Evolutionary conservation across 2,113 vertebrate species (phyloP).

Genomic region (Athene noctua): DNA sequence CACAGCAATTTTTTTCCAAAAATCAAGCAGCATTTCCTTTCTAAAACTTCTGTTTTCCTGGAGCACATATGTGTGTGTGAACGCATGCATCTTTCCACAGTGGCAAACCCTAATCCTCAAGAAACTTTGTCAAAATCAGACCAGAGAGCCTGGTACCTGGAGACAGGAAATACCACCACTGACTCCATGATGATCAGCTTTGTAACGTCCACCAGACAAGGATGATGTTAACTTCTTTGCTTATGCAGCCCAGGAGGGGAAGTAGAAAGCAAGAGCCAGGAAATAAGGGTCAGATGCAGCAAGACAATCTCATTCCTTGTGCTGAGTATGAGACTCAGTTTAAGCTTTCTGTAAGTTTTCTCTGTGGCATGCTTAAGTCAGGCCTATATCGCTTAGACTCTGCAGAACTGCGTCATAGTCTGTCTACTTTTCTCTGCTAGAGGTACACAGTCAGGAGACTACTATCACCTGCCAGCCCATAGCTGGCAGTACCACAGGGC

Average conservation of each 20-base stretch:
- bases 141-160: not conserved
- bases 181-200: not conserved
- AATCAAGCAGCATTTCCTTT: not conserved
- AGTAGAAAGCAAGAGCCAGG: not conserved
- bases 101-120: not conserved
- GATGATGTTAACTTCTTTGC: not conserved
- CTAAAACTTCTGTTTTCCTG: not conserved
- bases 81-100: fast-evolving
- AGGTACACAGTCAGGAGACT: not conserved
- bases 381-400: too few relatives aligned
- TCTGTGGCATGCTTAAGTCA: not conserved
- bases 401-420: not conserved
- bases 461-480: not conserved
- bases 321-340: not conserved
- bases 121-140: not conserved
- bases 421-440: not conserved
- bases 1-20: not conserved
- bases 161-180: not conserved
- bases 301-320: not conserved
- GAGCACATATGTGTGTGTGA: fast-evolving
- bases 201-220: not conserved
- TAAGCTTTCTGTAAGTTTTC: not conserved
- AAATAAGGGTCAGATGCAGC: not conserved
- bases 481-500: not conserved
- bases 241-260: not conserved